A percentile compares a stretch with the other conserved stretches of the same genome.
phyloP scores from a whole-genome alignment of 2,797 vertebrate species.

The Cuculus canorus region DNA sequence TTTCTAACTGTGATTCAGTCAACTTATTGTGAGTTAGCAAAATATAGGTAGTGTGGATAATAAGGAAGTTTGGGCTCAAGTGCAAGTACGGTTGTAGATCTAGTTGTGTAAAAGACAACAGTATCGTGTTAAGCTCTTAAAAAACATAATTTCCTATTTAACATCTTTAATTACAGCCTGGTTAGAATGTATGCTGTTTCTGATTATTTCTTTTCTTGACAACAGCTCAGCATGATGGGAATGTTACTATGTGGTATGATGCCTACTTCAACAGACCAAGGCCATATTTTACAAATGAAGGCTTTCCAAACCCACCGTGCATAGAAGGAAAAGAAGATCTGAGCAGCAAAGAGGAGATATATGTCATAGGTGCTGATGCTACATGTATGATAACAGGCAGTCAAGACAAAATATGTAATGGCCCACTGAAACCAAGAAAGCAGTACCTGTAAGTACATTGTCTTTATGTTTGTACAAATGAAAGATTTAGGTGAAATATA shows the following conservation, averaged over 20 bases:
- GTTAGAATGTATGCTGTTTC: neutral
- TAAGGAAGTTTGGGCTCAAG: neutral
- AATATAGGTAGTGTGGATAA: neutral
- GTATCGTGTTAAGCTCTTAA: neutral
- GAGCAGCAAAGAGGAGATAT: conserved; percentile 76
- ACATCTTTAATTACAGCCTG: neutral
- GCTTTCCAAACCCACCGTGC: conserved; percentile 90
- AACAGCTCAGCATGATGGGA: conserved; percentile 84
- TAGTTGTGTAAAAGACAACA: neutral
- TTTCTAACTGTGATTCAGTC: neutral
- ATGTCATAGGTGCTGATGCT: conserved; percentile 87
- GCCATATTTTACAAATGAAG: conserved; percentile 91
- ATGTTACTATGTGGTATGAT: conserved; percentile 92
- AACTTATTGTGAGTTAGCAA: neutral
- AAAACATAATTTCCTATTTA: neutral
- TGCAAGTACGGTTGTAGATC: neutral
- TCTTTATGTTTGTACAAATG: neutral
- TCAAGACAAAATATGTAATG: conserved; percentile 89
- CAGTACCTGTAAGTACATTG: conserved; percentile 89
- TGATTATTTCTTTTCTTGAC: conserved; percentile 31
- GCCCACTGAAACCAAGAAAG: conserved; percentile 90
- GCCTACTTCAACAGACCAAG: conserved; percentile 86
- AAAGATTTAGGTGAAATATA: neutral
- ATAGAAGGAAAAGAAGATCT: conserved; percentile 59
- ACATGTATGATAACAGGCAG: conserved; percentile 82